Conservation (phyloP, 2,888 invertebrate genomes). For the Uropetala carovei region DNA sequence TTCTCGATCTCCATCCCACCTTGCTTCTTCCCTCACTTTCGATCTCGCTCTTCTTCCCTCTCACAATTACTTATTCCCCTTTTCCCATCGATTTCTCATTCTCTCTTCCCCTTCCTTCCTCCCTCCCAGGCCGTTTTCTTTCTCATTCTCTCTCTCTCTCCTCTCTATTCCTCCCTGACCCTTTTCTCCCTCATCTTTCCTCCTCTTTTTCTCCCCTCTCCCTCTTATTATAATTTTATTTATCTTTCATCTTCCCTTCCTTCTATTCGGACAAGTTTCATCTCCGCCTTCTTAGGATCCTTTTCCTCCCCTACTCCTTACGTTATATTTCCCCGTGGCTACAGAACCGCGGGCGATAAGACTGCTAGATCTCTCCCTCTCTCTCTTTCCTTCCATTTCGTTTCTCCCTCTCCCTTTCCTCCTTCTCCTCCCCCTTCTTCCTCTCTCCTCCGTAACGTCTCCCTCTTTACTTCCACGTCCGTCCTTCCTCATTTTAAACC, state of each 20-base stretch:
- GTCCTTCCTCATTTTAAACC: not conserved
- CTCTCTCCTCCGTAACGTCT: not conserved
- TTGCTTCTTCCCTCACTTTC: not conserved
- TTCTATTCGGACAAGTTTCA: not conserved
- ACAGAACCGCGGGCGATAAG: not conserved
- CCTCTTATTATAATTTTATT: not conserved
- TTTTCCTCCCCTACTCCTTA: not conserved
- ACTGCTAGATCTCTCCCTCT: not conserved
- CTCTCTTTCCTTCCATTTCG: not conserved
- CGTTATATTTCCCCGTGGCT: not conserved
- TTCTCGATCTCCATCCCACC: not conserved
- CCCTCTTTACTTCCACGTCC: not conserved
- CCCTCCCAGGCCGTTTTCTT: not conserved
- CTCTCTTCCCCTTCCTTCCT: not conserved
- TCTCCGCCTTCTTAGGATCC: not conserved
- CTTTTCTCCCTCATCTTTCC: not conserved
- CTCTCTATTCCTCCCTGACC: not conserved
- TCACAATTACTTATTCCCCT: not conserved
- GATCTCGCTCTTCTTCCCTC: not conserved
- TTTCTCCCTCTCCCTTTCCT: not conserved
- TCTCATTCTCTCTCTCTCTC: not conserved
- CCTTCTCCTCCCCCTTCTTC: not conserved
- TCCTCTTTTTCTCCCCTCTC: not conserved
- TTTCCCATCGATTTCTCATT: not conserved
- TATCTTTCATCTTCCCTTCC: constrained; percentile 2